A percentile compares a stretch with the other conserved stretches of the same genome.
phyloP scores from a whole-genome alignment of 2,888 invertebrate species.

The Meandrusa payeni region DNA sequence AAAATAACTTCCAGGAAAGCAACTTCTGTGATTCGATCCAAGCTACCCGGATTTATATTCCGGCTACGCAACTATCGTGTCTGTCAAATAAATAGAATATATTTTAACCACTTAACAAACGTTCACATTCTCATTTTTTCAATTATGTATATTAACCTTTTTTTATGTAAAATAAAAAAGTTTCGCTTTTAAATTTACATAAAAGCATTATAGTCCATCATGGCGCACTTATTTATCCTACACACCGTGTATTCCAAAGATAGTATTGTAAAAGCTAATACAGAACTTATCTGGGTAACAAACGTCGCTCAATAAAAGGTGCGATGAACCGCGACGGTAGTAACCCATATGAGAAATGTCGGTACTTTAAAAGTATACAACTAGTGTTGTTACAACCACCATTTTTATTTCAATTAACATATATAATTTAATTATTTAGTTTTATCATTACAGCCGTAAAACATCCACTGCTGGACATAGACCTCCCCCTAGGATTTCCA shows the following conservation, averaged over 20 bases:
- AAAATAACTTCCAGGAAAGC: no score
- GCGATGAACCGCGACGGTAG: constrained; percentile 73
- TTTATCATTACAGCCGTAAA: no score
- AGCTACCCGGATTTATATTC: no score
- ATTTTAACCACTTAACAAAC: no score
- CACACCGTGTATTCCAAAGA: constrained; percentile 47
- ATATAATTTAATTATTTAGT: no score
- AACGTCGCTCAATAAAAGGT: constrained; percentile 76
- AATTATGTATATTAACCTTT: constrained; percentile 4
- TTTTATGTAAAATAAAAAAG: constrained; percentile 15
- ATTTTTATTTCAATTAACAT: no score
- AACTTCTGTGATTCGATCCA: no score
- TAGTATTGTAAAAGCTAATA: constrained; percentile 74
- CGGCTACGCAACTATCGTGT: no score
- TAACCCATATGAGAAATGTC: constrained; percentile 73
- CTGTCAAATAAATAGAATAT: no score
- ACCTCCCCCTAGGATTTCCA: no score
- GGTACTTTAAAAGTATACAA: constrained; percentile 41
- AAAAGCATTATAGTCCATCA: constrained; percentile 25
- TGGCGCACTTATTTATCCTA: constrained; percentile 23
- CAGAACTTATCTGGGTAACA: constrained; percentile 73
- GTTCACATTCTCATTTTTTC: no score
- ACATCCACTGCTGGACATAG: no score
- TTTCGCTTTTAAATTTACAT: constrained; percentile 26
- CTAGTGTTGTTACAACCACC: constrained; percentile 43